A percentile compares a stretch with the other conserved stretches of the same genome.
These are phyloP conservation scores for Fulica atra DNA, from an alignment of 2,113 vertebrate species.

Conservation along the genomic window DNA sequence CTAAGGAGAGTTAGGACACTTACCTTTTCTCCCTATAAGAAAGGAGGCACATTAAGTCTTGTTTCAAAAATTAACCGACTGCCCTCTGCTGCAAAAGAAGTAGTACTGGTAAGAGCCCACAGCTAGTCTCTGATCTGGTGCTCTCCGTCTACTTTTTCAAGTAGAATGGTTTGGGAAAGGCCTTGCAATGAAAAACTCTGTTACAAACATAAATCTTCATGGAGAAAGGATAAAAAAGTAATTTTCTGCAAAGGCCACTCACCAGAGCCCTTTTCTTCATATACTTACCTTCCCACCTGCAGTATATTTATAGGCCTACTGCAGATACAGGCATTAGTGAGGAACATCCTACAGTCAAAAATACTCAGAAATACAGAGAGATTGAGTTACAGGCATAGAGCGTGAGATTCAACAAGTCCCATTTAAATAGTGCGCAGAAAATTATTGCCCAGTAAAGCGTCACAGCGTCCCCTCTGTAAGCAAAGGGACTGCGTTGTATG, in stretches of 20 bases:
- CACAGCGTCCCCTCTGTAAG: slow-evolving; percentile 1
- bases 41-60: slow-evolving; percentile 14
- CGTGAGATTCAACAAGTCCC: slow-evolving; percentile 62
- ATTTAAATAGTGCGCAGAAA: slow-evolving; percentile 58
- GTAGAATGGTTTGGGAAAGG: slow-evolving; percentile 69
- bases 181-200: slow-evolving; percentile 88
- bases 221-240: slow-evolving; percentile 72
- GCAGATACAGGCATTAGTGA: slow-evolving; percentile 89
- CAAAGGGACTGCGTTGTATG: neutral
- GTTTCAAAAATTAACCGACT: slow-evolving; percentile 36
- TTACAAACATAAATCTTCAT: slow-evolving; percentile 44
- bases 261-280: slow-evolving; percentile 88
- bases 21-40: slow-evolving; percentile 51
- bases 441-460: slow-evolving; percentile 43
- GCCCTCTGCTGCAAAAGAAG: slow-evolving; percentile 71
- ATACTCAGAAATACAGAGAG: slow-evolving; percentile 84
- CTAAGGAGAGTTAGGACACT: slow-evolving; percentile 49
- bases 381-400: slow-evolving; percentile 70
- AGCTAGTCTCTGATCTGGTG: slow-evolving; percentile 80
- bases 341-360: slow-evolving; percentile 90
- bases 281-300: slow-evolving; percentile 90
- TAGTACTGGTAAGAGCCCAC: slow-evolving; percentile 76
- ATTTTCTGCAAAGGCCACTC: slow-evolving; percentile 87
- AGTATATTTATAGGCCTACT: slow-evolving; percentile 93
- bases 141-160: slow-evolving; percentile 74